Evolutionary conservation across 2,113 vertebrate species (phyloP), one percentile per base, ranked within the genome.

Genomic region (Tichodroma muraria): DNA sequence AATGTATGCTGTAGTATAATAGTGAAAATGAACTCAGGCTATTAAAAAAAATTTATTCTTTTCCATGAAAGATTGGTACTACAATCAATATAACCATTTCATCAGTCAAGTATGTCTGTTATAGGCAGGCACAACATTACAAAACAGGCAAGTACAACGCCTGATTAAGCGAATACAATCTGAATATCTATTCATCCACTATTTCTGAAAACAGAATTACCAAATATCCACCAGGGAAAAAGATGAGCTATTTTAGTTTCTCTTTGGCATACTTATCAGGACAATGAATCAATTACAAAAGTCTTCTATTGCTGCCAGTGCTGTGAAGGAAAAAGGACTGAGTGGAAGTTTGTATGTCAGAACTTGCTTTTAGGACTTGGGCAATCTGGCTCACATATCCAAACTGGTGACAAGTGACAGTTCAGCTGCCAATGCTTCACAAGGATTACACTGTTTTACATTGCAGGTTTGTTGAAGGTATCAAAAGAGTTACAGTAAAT

Each of bases 191-290:
- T 88, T 92, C 16, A 93, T 85, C 72, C 88, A 96, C 90, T 93
- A 91, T 80, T 93, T 96, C 80, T 93, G 93, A 84, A 81, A 93
- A 93, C 85, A 88, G 80, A 93, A 80, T 91, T 95, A 66, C 78
- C 88, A 91, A 78, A 94, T 90, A 93, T 64, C 85, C 94, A 95
- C 82, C 82, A 84, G 88, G 93, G 83, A 93, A 71, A 70, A 94
- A 85, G 76, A 96, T 52, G n/a, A 95, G 90, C 82, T 65, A 53
- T 83, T 84, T 85, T 72, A 83, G 42, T 94, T 96, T 97, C 79
- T 97, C 95, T 97, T 96, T 97, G 96, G 96, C 96, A 95, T 97
- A 96, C 85, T 95, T 78, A 88, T 95, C 85, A 92, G 80, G 65
- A 96, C 92, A 92, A 64, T 50, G 60, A 83, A 72, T 91, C 87